Evolutionary conservation across 53 echinoderm and acorn worm species (phyloP), one percentile per base, ranked within the genome.

Genomic region (Hippasteria phrygiana): DNA sequence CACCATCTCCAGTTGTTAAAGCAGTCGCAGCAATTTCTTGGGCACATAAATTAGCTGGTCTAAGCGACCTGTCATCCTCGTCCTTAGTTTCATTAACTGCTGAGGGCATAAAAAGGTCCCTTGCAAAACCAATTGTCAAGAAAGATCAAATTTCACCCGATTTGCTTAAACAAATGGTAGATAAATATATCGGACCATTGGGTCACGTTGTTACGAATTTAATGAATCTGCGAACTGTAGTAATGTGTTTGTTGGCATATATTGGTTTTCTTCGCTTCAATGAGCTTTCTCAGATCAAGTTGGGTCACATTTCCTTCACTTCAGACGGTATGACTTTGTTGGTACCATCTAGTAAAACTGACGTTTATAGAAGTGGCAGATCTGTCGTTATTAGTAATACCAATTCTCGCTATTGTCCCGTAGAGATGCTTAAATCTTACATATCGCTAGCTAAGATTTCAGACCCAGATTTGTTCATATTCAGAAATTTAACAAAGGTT

Each of bases 21-120:
- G 87, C 87, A 32, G n/a, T 71, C 11, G 34, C 87, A 73, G 87
- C 73, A 24, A 50, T 87, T 35, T 42, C 66, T 13, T 85, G 71
- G 85, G 85, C 85, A 28, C 85, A 85, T 34, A 85, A 32, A 43
- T 43, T 85, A 31, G 85, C 85, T 29, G 33, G 51, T 2, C 3
- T 43, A 14, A 24, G n/a, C n/a, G 72, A 87, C 17, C 70, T 65
- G 31, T 42, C 72, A 41, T 29, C 35, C 9, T 39, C 41, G 16
- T 12, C 31, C 11, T 10, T 87, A n/a, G 73, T 87, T 18, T n/a
- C 24, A 29, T 13, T 40, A 17, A 63, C 65, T 1, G 26, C 28
- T 17, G 84, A 66, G 18, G 69, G 67, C 18, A 2, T 83, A 43
- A 66, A 83, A 65, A 64, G 84, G 18, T 41, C 41, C n/a, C 67